Base-by-base conservation (phyloP, 2,113 vertebrate species). In the Zosterops japonicus region DNA sequence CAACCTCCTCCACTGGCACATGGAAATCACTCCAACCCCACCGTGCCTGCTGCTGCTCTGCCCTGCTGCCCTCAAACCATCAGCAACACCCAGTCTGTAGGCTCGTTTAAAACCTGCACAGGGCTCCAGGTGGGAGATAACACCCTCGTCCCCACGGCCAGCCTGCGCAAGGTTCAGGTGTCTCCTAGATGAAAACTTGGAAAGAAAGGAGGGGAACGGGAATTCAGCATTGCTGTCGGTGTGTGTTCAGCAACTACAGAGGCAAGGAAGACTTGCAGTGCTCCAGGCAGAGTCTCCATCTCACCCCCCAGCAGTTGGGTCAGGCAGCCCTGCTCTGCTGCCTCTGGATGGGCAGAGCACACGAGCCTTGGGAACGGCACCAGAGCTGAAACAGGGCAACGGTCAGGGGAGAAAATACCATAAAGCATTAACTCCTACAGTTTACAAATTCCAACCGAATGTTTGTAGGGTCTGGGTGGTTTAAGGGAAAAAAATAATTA, bases 141-240 rank as follows among this genome's bases (percentile, higher is more conserved):
- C 74, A 44, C 42, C 12, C 61, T 42, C 25, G 28, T 12, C 19
- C 63, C 13, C 69, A 74, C 41, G 5, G 11, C 46, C 87, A 52
- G 64, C 18, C 41, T 1, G 1, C 0, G 4, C 19, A 1, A 64
- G 77, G 52, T 4, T 28, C 57, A 13, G 77, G 65, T 12, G 10
- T 33, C 65, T 87, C 55, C 53, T 3, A 2, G 41, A 27, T 46
- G 65, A 33, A 68, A 87, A 65, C 53, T 49, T 74, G 72, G 64
- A 15, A 24, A 63, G 68, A 14, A 71, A 27, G 1, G 42, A 82
- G 74, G 44, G 9, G 49, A 87, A 31, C 2, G 8, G 55, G 60
- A 33, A 78, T 71, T 31, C 31, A 80, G 71, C 42, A 1, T 6
- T 39, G 24, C 67, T 61, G 27, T 6, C 1, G 0, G 16, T 8